Evolutionary conservation across 2,797 vertebrate genomes (phyloP).

Genomic region (Macropus fuliginosus): DNA sequence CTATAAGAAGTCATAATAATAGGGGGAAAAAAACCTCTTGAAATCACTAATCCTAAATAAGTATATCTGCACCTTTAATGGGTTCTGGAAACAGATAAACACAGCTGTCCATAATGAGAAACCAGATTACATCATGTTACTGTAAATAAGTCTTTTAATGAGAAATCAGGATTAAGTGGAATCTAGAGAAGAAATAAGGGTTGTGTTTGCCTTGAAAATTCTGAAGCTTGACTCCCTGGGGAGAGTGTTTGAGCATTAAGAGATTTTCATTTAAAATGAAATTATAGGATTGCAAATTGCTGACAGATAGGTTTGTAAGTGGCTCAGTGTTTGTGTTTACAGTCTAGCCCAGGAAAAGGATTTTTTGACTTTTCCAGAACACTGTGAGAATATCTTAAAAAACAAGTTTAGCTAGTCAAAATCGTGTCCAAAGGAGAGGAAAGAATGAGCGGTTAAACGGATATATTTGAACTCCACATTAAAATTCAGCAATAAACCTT

Average conservation of each 20-base stretch:
- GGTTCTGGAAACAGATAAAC: conserved; percentile 72
- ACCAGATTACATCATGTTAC: conserved; percentile 72
- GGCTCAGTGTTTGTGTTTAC: conserved; percentile 75
- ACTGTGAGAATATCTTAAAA: conserved; percentile 67
- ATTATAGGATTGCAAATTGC: conserved; percentile 73
- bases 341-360: conserved; percentile 67
- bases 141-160: conserved; percentile 74
- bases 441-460: conserved; percentile 71
- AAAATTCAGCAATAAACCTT: conserved; percentile 79
- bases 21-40: conserved; percentile 44
- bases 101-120: conserved; percentile 76
- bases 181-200: conserved; percentile 69
- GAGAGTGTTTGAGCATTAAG: conserved; percentile 73
- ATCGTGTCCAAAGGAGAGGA: conserved; percentile 75
- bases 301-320: conserved; percentile 77
- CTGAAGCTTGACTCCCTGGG: conserved; percentile 55
- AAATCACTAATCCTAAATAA: conserved; percentile 65
- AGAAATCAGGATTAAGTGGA: conserved; percentile 79
- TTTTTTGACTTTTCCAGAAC: conserved; percentile 75
- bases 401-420: conserved; percentile 78
- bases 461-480: conserved; percentile 77
- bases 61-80: conserved; percentile 76
- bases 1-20: conserved; percentile 55
- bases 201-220: conserved; percentile 69
- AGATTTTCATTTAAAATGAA: conserved; percentile 75